phyloP scores from a whole-genome alignment of 2,797 vertebrate genomes.

The Gallinago solitaria region DNA sequence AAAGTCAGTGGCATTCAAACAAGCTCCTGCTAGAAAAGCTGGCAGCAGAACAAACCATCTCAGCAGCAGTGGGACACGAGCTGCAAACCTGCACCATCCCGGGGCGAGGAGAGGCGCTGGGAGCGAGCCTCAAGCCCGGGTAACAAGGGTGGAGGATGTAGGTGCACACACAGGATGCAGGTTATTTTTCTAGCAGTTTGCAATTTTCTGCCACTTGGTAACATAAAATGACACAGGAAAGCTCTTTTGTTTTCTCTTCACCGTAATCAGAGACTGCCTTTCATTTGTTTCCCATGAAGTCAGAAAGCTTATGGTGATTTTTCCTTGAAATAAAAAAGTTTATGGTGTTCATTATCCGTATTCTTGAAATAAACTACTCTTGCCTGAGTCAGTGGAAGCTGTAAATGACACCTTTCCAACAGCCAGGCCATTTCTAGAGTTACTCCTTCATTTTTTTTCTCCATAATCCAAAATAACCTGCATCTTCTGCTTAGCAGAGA shows the following conservation, averaged over 20 bases:
- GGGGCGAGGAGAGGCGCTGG: too few species aligned
- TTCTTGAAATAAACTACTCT: not conserved
- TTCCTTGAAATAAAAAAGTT: not conserved
- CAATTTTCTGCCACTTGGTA: not conserved
- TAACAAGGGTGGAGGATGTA: not conserved
- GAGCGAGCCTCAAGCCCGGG: not conserved
- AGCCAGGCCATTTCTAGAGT: not conserved
- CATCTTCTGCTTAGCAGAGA: not conserved
- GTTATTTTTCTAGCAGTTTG: not conserved
- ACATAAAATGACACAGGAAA: not conserved
- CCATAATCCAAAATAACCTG: not conserved
- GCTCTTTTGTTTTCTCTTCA: not conserved
- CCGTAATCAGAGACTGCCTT: not conserved
- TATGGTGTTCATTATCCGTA: not conserved
- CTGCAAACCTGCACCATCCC: not conserved
- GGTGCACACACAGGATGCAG: rapidly evolving
- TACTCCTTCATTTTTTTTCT: not conserved
- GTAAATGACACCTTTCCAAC: not conserved
- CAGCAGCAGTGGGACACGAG: rapidly evolving
- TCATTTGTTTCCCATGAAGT: not conserved
- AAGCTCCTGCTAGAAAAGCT: not conserved
- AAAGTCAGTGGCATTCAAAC: not conserved
- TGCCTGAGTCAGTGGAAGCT: not conserved
- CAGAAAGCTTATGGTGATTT: not conserved
- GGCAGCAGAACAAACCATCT: not conserved